phyloP scores from a whole-genome alignment of 1,140 invertebrate genomes.

The Venturia canescens region DNA sequence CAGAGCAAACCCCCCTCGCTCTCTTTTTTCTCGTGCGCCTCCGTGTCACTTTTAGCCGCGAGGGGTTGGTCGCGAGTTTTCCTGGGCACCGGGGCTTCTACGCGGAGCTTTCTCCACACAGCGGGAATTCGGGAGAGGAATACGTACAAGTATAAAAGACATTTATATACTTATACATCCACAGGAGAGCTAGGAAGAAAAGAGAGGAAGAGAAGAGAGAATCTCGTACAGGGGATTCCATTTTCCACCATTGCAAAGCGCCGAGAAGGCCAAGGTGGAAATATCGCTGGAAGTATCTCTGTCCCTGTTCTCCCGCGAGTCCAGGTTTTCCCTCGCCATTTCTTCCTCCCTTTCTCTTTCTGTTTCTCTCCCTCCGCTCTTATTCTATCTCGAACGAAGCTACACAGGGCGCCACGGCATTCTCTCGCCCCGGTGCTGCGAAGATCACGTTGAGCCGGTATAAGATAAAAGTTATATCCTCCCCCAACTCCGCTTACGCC shows the following conservation, averaged over 20 bases:
- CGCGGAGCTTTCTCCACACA: neutral
- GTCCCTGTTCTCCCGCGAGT: conserved; percentile 52
- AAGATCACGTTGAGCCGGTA: conserved; percentile 67
- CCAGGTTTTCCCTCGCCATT: conserved; percentile 42
- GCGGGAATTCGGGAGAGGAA: conserved; percentile 4
- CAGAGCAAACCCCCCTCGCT: conserved; percentile 43
- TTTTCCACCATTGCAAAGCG: conserved; percentile 56
- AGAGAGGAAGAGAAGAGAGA: conserved; percentile 34
- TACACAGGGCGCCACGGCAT: neutral
- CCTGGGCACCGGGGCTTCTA: neutral
- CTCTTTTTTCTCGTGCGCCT: conserved; percentile 45
- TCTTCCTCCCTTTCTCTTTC: conserved; percentile 29
- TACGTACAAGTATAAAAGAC: neutral
- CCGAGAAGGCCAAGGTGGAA: conserved; percentile 54
- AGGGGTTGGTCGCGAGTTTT: conserved; percentile 40
- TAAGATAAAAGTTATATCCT: conserved; percentile 76
- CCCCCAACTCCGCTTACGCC: conserved; percentile 49
- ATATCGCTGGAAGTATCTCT: conserved; percentile 59
- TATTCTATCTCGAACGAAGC: conserved; percentile 39
- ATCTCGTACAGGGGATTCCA: conserved; percentile 30
- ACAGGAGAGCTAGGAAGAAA: conserved; percentile 25
- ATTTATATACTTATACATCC: neutral
- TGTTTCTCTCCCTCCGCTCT: conserved; percentile 37
- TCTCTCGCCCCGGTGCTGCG: conserved; percentile 47
- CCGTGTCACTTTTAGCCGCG: neutral